Base-by-base conservation (phyloP, 2,888 invertebrate genomes). In the Helicoverpa assulta region DNA sequence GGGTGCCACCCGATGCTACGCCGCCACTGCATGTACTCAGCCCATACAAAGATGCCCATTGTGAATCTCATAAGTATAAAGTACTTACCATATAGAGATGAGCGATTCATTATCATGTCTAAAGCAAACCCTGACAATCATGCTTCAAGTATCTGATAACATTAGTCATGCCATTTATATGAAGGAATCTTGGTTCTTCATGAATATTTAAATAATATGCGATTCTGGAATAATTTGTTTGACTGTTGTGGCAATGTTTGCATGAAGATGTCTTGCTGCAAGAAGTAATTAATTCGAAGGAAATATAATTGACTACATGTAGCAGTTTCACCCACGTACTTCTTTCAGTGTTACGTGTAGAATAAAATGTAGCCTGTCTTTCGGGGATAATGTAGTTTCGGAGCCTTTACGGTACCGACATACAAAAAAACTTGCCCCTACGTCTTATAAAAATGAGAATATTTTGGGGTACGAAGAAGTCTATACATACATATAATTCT, bases 31-130 rank as follows among this genome's bases (percentile, higher is more conserved):
- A 8, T 50, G 12, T 47, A n/a, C 29, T 3, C 29, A 43, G 21
- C 21, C 10, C 10, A 57, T 8, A 62, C 57, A 74, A 65, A 51
- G 60, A 50, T 4, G 10, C 33, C 26, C 50, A 16, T 19, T 73
- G 43, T 59, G 59, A 18, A 54, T 59, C n/a, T 37, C 51, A 59
- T 26, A 29, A 8, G 59, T 47, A 33, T 26, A 18, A 66, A 47
- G 21, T 37, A 40, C 6, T 29, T 10, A 10, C 74, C 68, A 10
- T 73, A 51, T 51, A 53, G 5, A 67, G 52, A 16, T 19, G 1
- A 51, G 10, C 10, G 16, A 68, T 72, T 73, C 72, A 72, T 60
- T 72, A 72, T 57, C 60, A 21, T 37, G 52, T 67, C 21, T 43
- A 16, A 53, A 67, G 60, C 56, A 18, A 21, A 40, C n/a, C 18